Evolutionary conservation across 2,113 vertebrate genomes (phyloP), one percentile per base, ranked within the genome.

Genomic region (Phylloscopus whistleri): DNA sequence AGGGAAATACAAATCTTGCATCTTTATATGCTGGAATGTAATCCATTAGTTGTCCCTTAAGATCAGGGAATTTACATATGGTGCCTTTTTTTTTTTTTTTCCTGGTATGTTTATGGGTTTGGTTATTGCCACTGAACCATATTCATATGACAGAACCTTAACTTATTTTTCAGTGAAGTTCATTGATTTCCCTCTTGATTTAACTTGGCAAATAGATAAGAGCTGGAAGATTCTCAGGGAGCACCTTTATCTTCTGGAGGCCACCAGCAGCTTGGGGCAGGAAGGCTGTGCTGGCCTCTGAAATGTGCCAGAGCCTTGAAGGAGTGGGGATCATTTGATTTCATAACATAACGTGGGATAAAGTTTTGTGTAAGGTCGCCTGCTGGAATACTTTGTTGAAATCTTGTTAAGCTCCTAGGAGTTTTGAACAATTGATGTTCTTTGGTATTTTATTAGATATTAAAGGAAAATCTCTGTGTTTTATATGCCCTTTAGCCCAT

Each of bases 11-110:
- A 94, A 82, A 96, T 92, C 55, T 95, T 88, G 60, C 68, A 77
- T 95, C 86, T 93, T 82, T 90, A n/a, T 53, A 22, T 95, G 48
- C 46, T 75, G 67, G 80, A 75, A 70, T 89, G 66, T 89, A 96
- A 95, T 94, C 86, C 37, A 91, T 95, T 96, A 87, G 87, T 94
- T 91, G 92, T 96, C 80, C 60, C 82, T 22, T 79, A 90, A 64
- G 52, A 95, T 95, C 43, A 79, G 80, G 77, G 69, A 93, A 97
- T 97, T 97, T 96, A 79, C 76, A 94, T 95, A 83, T 15, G 27
- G 67, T 84, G 55, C 4, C 16, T 80, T 93, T 43, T 56, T 59
- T 87, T 17, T 80, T 93, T 43, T 56, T 59, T 87, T 39, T 37
- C 26, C 66, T 94, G 70, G 58, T 81, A 56, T 62, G 39, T 62